Evolutionary conservation across 1,140 invertebrate genomes (phyloP), one percentile per base, ranked within the genome.

Genomic region (Aphaenogaster rudis): DNA sequence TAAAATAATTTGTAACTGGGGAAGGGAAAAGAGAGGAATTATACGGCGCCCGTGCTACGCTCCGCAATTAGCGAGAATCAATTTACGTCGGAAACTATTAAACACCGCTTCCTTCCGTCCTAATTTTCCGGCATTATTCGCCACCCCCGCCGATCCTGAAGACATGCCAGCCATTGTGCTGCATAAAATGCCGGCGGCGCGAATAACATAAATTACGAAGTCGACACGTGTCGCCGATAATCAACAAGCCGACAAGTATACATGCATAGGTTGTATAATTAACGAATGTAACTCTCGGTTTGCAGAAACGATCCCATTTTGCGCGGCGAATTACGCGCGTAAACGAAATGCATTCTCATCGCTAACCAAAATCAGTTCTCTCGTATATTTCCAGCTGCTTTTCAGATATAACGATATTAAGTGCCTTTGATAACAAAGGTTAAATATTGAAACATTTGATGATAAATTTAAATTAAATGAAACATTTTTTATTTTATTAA

Each of bases 51-150:
- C 54, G 54, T 82, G 67, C 28, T 28, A 36, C 15, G 28, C 42
- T 63, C 28, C 54, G 54, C 67, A 84, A 84, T 84, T 84, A 84
- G 80, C 80, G 54, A 69, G 69, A 84, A 84, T 84, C 80, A 84
- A 84, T 84, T 84, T 84, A 33, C 28, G 80, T 48, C 80, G 80
- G 80, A 76, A 84, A 84, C 80, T 84, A 84, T 84, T 84, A 84
- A 84, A 84, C 80, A 84, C 13, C 54, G 57, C 69, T 84, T 84
- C 69, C 80, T 84, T 84, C 80, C 80, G 54, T 63, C 42, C 67
- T 63, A 84, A 84, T 84, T 84, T 84, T 63, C 80, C 45, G 42
- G 42, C 13, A 63, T 84, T 84, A 84, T 84, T 84, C 69, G 54
- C 54, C 1, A 13, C n/a, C 13, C n/a, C 15, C 36, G 36, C 9